Conservation (phyloP, 2,888 invertebrate genomes). For the Tuta absoluta region DNA sequence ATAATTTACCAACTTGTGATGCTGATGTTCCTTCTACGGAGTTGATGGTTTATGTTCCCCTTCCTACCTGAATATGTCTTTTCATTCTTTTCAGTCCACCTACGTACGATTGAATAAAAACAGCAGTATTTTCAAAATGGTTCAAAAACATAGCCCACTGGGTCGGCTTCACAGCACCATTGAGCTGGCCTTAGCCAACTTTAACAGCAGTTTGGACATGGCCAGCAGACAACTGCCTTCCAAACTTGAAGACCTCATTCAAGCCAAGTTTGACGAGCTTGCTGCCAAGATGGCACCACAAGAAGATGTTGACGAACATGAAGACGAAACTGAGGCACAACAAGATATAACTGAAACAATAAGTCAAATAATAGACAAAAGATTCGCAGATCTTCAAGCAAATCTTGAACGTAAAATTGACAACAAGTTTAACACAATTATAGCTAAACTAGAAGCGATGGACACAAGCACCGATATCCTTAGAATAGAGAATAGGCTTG, state of each 20-base stretch:
- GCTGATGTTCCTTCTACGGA: too few relatives aligned
- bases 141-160: slow-evolving; percentile 1
- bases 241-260: not conserved
- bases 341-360: not conserved
- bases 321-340: not conserved
- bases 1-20: too few relatives aligned
- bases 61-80: too few relatives aligned
- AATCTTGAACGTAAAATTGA: slow-evolving; percentile 2
- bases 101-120: too few relatives aligned
- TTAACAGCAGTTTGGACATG: not conserved
- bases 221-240: not conserved
- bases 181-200: slow-evolving; percentile 6
- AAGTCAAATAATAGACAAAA: not conserved
- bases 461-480: not conserved
- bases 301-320: not conserved
- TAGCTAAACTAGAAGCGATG: not conserved
- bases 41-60: too few relatives aligned
- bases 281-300: not conserved
- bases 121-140: slow-evolving; percentile 3
- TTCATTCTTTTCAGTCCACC: too few relatives aligned
- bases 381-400: not conserved
- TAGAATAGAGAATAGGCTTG: not conserved
- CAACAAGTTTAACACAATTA: not conserved
- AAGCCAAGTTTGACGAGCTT: not conserved
- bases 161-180: not conserved